Evolutionary conservation across 2,888 invertebrate genomes (phyloP).

Genomic region (Fissipunctia ypsillon): DNA sequence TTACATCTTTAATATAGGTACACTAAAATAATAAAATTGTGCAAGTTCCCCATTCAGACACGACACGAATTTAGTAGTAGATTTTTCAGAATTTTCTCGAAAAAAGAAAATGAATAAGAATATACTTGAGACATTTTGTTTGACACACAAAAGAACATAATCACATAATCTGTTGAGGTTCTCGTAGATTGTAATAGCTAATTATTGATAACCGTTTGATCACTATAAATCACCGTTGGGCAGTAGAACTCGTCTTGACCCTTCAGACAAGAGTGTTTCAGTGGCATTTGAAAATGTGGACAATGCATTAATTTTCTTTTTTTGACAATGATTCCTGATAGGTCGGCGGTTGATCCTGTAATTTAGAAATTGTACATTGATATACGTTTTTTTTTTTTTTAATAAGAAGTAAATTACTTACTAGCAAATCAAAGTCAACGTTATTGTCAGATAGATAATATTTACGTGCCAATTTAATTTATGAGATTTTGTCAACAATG

Average conservation of each 20-base stretch:
- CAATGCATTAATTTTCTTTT: conserved; percentile 92
- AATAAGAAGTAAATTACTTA: neutral
- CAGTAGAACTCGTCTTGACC: conserved; percentile 23
- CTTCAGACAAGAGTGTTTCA: conserved; percentile 42
- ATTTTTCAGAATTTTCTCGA: neutral
- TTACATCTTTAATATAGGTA: neutral
- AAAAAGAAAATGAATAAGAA: neutral
- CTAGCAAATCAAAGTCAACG: neutral
- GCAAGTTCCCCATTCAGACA: neutral
- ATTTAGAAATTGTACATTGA: conserved; percentile 38
- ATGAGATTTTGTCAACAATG: neutral
- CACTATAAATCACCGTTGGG: neutral
- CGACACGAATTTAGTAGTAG: neutral
- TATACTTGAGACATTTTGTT: conserved; percentile 4
- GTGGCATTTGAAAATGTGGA: conserved; percentile 83
- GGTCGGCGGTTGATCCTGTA: conserved; percentile 95
- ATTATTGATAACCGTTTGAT: neutral
- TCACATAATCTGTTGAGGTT: neutral
- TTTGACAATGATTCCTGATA: conserved; percentile 94
- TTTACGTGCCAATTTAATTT: conserved; percentile 7
- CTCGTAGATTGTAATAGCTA: neutral
- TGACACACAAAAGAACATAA: neutral
- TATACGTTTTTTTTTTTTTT: neutral
- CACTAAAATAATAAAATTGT: neutral
- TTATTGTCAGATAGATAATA: neutral